Conservation (phyloP, 2,113 vertebrate genomes). For the Coptodon bakossiorum region DNA sequence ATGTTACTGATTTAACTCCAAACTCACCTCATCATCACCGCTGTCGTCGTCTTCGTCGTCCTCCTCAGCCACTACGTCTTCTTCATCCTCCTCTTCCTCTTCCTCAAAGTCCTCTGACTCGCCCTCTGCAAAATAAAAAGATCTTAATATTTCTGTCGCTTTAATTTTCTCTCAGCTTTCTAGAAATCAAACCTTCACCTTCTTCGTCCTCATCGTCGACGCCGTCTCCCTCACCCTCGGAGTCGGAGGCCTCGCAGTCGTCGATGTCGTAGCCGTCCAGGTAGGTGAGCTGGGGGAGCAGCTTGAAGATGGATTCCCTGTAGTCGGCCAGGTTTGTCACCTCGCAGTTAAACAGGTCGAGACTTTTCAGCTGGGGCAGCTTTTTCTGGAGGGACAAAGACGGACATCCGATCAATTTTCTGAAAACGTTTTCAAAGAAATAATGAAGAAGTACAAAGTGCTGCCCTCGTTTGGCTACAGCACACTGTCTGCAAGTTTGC, state of each 20-base stretch:
- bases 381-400: slow-evolving; percentile 67
- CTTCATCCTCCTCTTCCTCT: slow-evolving; percentile 76
- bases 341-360: slow-evolving; percentile 82
- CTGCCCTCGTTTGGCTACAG: neutral
- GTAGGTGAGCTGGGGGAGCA: slow-evolving; percentile 79
- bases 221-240: slow-evolving; percentile 75
- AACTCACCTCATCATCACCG: slow-evolving; percentile 43
- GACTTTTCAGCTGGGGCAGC: slow-evolving; percentile 70
- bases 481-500: neutral
- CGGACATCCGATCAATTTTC: neutral
- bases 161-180: neutral
- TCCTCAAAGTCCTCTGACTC: slow-evolving; percentile 75
- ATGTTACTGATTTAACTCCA: neutral
- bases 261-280: slow-evolving; percentile 78
- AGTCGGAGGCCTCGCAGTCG: slow-evolving; percentile 78
- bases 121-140: slow-evolving; percentile 31
- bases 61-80: slow-evolving; percentile 39
- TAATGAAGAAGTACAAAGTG: neutral
- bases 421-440: neutral
- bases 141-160: neutral
- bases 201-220: slow-evolving; percentile 78
- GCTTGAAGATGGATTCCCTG: slow-evolving; percentile 76
- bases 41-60: slow-evolving; percentile 70
- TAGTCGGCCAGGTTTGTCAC: slow-evolving; percentile 81
- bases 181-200: slow-evolving; percentile 50